These are phyloP conservation scores for Myiotriccus ornatus DNA, from an alignment of 2,797 vertebrate genomes.

Conservation along the genomic window DNA sequence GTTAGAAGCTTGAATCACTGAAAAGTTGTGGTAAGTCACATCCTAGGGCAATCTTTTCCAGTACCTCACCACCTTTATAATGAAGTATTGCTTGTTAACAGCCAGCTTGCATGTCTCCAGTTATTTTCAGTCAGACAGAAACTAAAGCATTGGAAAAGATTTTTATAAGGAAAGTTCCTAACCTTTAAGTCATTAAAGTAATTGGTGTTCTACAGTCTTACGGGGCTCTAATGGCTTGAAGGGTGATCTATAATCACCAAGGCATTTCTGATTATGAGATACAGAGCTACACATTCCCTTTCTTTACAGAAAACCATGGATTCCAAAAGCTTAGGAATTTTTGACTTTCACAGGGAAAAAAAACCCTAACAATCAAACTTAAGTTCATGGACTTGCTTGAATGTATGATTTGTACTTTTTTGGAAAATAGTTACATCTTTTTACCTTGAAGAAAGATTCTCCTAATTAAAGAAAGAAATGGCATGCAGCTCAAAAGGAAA, in stretches of 20 bases:
- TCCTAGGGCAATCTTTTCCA: neutral
- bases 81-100: neutral
- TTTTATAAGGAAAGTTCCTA: neutral
- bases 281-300: neutral
- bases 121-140: neutral
- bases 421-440: neutral
- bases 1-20: neutral
- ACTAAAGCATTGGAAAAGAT: neutral
- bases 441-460: neutral
- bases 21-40: conserved; percentile 24
- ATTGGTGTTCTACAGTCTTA: neutral
- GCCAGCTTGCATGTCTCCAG: neutral
- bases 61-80: neutral
- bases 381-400: neutral
- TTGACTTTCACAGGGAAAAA: neutral
- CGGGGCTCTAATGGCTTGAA: neutral
- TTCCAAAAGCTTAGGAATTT: neutral
- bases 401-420: neutral
- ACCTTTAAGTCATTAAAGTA: neutral
- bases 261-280: neutral
- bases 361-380: neutral
- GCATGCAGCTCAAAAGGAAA: neutral
- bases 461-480: neutral
- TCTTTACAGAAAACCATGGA: neutral
- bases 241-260: neutral